Base-by-base conservation (phyloP, 2,113 vertebrate genomes). In the Indicator maculatus region DNA sequence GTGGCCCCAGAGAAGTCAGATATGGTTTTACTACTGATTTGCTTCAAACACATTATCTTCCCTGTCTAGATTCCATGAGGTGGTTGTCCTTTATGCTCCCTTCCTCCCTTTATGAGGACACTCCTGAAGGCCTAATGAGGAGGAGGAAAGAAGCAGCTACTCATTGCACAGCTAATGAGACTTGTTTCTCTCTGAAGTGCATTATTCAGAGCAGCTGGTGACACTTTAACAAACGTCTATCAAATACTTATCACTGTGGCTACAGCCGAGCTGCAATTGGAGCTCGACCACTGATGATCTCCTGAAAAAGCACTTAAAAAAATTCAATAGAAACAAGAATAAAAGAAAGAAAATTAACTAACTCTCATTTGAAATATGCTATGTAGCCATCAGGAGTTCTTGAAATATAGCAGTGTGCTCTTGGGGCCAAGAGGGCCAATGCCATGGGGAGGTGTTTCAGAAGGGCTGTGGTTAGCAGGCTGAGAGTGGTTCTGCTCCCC, bases 201-300 rank as follows among this genome's bases (percentile, higher is more conserved):
- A 65, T 67, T 18, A 79, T 81, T 41, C 41, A 75, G 95, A 94
- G 55, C 80, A 96, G 78, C 39, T 74, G 74, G 58, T 89, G 76
- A 90, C 33, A 77, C 52, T 70, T 88, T 70, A 93, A 94, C 90
- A 36, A 93, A 80, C n/a, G 13, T 36, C 59, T 96, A 70, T 55
- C 83, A 87, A 93, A 87, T 86, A 82, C 87, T 95, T 92, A 85
- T 90, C 24, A 66, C 45, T 86, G n/a, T 87, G 38, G 82, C 41
- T 67, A 60, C 24, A 91, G 38, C 14, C 64, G 86, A 86, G 52
- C 8, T 93, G 86, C 85, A 79, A 94, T 86, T 50, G 84, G 17
- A 86, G 63, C 44, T 53, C 83, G 47, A 58, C 36, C 8, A 12
- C 79, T 33, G 14, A 75, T 33, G 24, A 50, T 36, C 27, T 88